Conservation (phyloP, 2,888 invertebrate genomes). For the Hololepta plana region DNA sequence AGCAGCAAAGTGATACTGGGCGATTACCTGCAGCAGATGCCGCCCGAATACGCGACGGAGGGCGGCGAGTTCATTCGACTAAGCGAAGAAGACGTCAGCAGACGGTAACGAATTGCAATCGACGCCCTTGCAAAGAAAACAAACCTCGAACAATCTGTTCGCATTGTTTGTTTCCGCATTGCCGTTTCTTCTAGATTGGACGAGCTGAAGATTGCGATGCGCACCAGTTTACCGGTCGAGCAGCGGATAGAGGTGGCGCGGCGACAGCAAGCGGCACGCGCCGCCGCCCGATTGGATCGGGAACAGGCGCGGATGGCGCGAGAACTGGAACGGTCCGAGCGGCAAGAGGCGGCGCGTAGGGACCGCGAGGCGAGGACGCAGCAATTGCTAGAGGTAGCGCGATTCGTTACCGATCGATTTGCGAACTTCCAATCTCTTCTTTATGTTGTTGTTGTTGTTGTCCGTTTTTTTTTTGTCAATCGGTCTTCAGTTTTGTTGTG, state of each 20-base stretch:
- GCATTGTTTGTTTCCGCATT: too few relatives aligned
- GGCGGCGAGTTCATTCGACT: conserved; percentile 58
- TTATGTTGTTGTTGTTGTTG: too few relatives aligned
- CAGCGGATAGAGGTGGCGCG: conserved; percentile 57
- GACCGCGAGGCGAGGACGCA: conserved; percentile 69
- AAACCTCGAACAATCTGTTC: too few relatives aligned
- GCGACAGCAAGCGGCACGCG: conserved; percentile 52
- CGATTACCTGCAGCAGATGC: conserved; percentile 69
- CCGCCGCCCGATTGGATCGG: conserved; percentile 56
- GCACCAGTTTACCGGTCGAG: conserved; percentile 49
- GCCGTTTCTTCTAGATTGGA: conserved; percentile 38
- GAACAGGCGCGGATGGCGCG: conserved; percentile 46
- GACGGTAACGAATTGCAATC: conserved; percentile 33
- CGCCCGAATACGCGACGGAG: conserved; percentile 39
- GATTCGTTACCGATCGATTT: conserved; percentile 4
- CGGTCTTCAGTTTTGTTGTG: too few relatives aligned
- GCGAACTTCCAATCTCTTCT: conserved; percentile 1
- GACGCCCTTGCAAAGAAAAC: neutral
- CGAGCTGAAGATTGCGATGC: conserved; percentile 44
- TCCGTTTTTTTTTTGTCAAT: conserved; percentile 1
- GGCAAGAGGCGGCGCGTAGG: conserved; percentile 65
- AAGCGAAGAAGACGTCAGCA: conserved; percentile 65
- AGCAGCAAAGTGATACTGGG: conserved; percentile 78
- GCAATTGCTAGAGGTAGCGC: conserved; percentile 68
- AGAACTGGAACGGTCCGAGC: conserved; percentile 62